phyloP scores from a whole-genome alignment of 1,140 invertebrate species.

The Tribolium madens region DNA sequence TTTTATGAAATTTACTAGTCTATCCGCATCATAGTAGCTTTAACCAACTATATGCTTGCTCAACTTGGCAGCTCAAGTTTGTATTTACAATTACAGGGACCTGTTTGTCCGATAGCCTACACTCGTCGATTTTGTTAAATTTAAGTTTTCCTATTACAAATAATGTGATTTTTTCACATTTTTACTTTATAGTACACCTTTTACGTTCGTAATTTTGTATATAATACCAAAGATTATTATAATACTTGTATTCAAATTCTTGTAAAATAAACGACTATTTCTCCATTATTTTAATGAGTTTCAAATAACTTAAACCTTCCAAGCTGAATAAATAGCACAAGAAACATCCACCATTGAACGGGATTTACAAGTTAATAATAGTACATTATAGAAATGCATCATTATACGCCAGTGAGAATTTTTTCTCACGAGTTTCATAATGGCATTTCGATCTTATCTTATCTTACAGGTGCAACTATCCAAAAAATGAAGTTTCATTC shows the following conservation, averaged over 20 bases:
- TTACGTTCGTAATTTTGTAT: conserved; percentile 32
- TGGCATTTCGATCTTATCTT: no score
- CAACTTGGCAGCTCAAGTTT: neutral
- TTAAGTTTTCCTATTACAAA: conserved; percentile 23
- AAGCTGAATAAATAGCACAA: no score
- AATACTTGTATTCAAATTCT: conserved; percentile 35
- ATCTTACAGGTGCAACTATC: no score
- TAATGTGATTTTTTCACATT: conserved; percentile 38
- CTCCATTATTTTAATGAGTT: neutral
- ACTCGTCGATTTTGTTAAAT: neutral
- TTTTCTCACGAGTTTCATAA: no score
- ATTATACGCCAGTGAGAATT: no score
- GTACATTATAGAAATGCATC: no score
- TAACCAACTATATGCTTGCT: neutral
- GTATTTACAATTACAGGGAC: conserved; percentile 9
- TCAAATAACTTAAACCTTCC: neutral
- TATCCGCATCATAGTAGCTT: neutral
- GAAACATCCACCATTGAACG: no score
- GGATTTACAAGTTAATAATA: no score
- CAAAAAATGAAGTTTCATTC: no score
- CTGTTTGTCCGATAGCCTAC: neutral
- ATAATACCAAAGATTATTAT: conserved; percentile 47
- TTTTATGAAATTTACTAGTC: conserved; percentile 13
- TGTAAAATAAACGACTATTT: conserved; percentile 41
- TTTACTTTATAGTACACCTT: conserved; percentile 31